Evolutionary conservation across 1,140 invertebrate species (phyloP), one percentile per base, ranked within the genome.

Genomic region (Drosophila oshimai): DNA sequence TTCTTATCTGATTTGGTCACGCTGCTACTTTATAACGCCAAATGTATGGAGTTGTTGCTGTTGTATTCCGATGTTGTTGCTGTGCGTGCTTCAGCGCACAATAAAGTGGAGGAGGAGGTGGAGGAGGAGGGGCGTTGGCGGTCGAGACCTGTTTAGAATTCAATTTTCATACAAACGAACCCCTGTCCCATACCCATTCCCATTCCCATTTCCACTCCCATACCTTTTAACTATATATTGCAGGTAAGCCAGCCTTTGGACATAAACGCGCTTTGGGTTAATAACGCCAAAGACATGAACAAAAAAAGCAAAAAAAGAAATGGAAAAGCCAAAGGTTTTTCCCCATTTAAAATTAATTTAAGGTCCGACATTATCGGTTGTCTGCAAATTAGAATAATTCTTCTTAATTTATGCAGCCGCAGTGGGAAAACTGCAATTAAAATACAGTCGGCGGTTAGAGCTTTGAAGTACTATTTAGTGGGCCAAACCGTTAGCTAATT

Each of bases 1-100:
- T 90, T 89, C 89, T 90, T 90, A 90, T 90, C 89, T 90, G 89
- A 90, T 90, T 90, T 88, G 89, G 89, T 90, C 89, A 90, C 89
- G 89, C 89, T 89, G 89, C 89, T 90, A 90, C 88, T 90, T 90
- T 88, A 78, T 89, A 88, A 83, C 78, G 83, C 84, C 81, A 87
- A 86, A 87, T 87, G 76, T 86, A 64, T 79, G 55, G 64, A 62
- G 44, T 33, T 49, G 47, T 37, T 53, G 41, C 13, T 53, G 12
- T 53, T n/a, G n/a, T n/a, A n/a, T n/a, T n/a, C n/a, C n/a, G n/a
- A n/a, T 51, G 65, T 26, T 73, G 64, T 50, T 58, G 68, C 74
- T 81, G 81, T 87, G 81, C 81, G 81, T 87, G 81, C 81, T 88
- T 87, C 81, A 81, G 60, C 83, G 81, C 81, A 87, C 81, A 87